A percentile compares a stretch with the other conserved stretches of the same genome.
Conservation (phyloP, 2,888 invertebrate genomes). For the Hypsopygia costalis region DNA sequence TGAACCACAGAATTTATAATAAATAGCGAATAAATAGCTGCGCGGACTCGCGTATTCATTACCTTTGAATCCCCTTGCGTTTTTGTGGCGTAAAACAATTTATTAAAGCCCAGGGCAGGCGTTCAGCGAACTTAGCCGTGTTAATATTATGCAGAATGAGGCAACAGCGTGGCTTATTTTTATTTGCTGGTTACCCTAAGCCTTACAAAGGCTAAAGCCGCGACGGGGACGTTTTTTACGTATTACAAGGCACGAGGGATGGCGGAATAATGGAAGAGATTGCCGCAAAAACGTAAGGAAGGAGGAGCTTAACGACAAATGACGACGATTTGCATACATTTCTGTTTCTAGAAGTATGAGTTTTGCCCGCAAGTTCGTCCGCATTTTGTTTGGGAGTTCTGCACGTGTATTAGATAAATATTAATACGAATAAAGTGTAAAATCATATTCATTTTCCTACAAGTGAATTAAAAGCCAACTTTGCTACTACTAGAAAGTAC, state of each 20-base stretch:
- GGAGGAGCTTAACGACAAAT: not conserved
- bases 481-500: too few relatives aligned
- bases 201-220: constrained; percentile 5
- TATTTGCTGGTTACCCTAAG: constrained; percentile 10
- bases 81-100: constrained; percentile 1
- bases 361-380: too few relatives aligned
- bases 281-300: constrained; percentile 6
- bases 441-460: too few relatives aligned
- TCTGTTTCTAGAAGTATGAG: too few relatives aligned
- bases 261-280: constrained; percentile 2
- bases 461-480: too few relatives aligned
- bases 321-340: not conserved
- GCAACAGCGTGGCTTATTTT: constrained; percentile 10
- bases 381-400: too few relatives aligned
- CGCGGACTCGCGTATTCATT: not conserved
- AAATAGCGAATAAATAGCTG: not conserved
- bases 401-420: too few relatives aligned
- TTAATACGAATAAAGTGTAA: too few relatives aligned
- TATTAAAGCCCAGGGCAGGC: not conserved
- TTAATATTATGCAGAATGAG: constrained; percentile 9
- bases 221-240: constrained; percentile 7
- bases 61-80: not conserved
- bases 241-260: not conserved
- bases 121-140: constrained; percentile 1
- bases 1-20: not conserved